Percentiles rank a stretch among this genome's conserved stretches.
phyloP scores from a whole-genome alignment of 2,113 vertebrate species.

The Nothoprocta perdicaria region DNA sequence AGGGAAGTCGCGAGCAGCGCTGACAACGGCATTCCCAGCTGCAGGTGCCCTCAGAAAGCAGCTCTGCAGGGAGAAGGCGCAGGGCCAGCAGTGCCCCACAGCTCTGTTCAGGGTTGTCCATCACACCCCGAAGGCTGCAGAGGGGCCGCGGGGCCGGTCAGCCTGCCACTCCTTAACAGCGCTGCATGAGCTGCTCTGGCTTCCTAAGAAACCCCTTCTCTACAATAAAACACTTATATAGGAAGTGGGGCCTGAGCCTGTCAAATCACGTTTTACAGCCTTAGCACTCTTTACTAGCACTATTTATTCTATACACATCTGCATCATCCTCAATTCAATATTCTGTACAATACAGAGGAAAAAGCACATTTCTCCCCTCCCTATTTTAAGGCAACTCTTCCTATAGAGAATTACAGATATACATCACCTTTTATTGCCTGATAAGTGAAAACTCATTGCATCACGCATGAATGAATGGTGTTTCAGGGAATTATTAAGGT shows the following conservation, averaged over 20 bases:
- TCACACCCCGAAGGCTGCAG: neutral
- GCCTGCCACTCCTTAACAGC: neutral
- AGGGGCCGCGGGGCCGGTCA: no score
- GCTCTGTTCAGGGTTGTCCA: neutral
- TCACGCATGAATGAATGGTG: neutral
- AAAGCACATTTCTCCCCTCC: neutral
- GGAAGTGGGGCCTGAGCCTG: neutral
- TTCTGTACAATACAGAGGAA: neutral
- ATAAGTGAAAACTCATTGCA: neutral
- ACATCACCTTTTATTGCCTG: neutral
- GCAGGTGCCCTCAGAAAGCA: neutral
- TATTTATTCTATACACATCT: constrained; percentile 1
- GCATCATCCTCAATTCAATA: neutral
- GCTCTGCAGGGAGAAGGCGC: neutral
- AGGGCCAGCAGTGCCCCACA: neutral
- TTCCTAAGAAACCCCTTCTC: neutral
- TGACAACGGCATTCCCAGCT: neutral
- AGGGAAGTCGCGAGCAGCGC: neutral
- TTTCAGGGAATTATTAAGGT: neutral
- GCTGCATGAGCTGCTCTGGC: neutral
- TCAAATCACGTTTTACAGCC: neutral
- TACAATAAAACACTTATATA: neutral
- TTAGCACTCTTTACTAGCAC: neutral
- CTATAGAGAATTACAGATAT: neutral
- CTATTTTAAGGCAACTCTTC: neutral